Evolutionary conservation across 2,888 invertebrate species (phyloP), one percentile per base, ranked within the genome.

Genomic region (Mechanitis mazaeus): DNA sequence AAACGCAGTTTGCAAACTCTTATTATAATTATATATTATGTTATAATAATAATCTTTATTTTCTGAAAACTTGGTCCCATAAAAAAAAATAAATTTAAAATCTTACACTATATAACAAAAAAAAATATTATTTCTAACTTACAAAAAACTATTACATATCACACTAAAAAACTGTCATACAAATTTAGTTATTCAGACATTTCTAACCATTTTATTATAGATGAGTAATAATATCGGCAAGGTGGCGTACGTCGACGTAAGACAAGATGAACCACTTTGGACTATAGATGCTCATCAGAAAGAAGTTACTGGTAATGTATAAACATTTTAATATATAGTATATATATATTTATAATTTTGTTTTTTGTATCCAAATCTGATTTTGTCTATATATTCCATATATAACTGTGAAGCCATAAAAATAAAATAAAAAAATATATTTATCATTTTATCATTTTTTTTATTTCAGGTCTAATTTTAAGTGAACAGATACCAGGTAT

Each of bases 271-370:
- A 67, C 92, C 94, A 1, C 67, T 95, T 45, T 96, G 95, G 94
- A 92, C 92, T 5, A 77, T 94, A n/a, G 83, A 92, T 57, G 96
- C 95, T 0, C 98, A 98, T 78, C 92, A 93, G 56, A 94, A 95
- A 73, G 96, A 97, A 90, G 93, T 97, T 33, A 96, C 97, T 68
- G 97, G 95, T 92, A 70, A 20, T 31, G 20, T 46, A 45, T 20
- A 9, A 12, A 33, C 33, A 47, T 28, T 11, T 11, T 11, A 28
- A 47, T 46, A 47, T 47, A 7, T 42, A 42, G 6, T 42, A 38
- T 38, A 38, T n/a, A 47, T 47, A 47, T 28, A 47, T 6, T 6
- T 28, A 20, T 20, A 20, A 6, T 28, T 11, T 1, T 47, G 6
- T 1, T 3, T 47, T 20, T 20, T 20, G 20, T 20, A 20, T 20